Percentiles rank a stretch among this genome's conserved stretches.
phyloP scores from a whole-genome alignment of 2,113 vertebrate species.

The Mus pahari region DNA sequence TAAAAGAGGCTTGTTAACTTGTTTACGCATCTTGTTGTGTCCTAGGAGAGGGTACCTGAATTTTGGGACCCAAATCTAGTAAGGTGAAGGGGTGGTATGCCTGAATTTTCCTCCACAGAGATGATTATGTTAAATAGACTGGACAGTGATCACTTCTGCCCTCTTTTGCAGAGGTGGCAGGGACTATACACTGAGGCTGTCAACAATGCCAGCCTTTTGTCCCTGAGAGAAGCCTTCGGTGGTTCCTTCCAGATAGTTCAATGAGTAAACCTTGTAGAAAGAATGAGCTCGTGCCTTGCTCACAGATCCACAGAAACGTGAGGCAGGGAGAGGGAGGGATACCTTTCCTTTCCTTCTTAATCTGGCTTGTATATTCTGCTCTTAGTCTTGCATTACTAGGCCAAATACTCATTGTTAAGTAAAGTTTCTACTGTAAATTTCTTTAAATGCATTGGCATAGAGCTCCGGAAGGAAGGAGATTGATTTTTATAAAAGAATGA shows the following conservation, averaged over 20 bases:
- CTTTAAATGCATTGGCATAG: background rate
- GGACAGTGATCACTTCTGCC: background rate
- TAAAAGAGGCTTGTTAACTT: background rate
- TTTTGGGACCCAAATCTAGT: background rate
- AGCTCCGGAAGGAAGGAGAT: background rate
- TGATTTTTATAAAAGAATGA: background rate
- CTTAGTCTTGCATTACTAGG: background rate
- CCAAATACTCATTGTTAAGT: background rate
- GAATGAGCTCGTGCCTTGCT: too few species aligned
- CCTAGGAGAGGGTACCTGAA: background rate
- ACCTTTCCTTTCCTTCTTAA: background rate
- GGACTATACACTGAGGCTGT: background rate
- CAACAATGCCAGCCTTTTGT: background rate
- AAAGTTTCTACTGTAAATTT: background rate
- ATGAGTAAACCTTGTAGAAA: background rate
- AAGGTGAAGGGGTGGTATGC: background rate
- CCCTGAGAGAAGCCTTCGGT: background rate
- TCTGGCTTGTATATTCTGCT: background rate
- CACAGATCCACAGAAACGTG: background rate
- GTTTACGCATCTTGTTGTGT: rapidly evolving
- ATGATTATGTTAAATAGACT: background rate
- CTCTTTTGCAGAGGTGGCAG: background rate
- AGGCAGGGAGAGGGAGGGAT: background rate
- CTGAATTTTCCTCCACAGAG: background rate
- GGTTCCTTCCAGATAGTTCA: background rate